Evolutionary conservation across 2,888 invertebrate species (phyloP).

Genomic region (Zaprionus bogoriensis): DNA sequence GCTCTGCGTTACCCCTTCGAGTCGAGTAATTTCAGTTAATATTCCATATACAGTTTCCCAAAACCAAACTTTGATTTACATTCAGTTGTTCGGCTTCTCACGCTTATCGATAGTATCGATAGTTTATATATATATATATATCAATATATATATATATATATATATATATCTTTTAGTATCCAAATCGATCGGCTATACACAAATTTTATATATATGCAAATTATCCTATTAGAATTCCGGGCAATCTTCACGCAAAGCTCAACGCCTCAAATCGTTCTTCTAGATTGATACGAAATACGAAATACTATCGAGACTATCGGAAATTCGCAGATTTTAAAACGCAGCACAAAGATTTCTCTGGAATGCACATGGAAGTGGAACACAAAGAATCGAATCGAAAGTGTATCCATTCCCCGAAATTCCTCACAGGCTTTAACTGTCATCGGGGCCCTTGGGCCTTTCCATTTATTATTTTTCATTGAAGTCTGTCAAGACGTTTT

Average conservation of each 20-base stretch:
- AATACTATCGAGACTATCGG: too few relatives aligned
- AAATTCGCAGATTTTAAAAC: too few relatives aligned
- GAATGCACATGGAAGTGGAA: not conserved
- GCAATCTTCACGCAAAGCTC: too few relatives aligned
- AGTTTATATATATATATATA: not conserved
- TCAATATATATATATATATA: too few relatives aligned
- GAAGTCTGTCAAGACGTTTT: constrained; percentile 28
- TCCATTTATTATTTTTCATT: constrained; percentile 23
- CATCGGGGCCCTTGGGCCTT: constrained; percentile 6
- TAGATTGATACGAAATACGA: too few relatives aligned
- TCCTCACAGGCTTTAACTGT: constrained; percentile 8
- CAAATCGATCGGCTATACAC: not conserved
- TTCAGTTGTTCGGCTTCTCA: not conserved
- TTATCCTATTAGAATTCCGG: too few relatives aligned
- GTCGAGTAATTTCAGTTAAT: not conserved
- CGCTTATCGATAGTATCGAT: not conserved
- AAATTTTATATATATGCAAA: too few relatives aligned
- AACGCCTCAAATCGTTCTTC: too few relatives aligned
- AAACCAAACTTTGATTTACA: not conserved
- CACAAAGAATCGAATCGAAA: not conserved
- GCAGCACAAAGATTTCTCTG: too few relatives aligned
- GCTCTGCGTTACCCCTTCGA: not conserved
- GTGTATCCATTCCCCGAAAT: too few relatives aligned
- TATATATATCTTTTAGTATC: not conserved
- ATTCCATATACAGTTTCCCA: not conserved